Conservation (phyloP, 2,888 invertebrate genomes). For the Drosophila ezoana region DNA sequence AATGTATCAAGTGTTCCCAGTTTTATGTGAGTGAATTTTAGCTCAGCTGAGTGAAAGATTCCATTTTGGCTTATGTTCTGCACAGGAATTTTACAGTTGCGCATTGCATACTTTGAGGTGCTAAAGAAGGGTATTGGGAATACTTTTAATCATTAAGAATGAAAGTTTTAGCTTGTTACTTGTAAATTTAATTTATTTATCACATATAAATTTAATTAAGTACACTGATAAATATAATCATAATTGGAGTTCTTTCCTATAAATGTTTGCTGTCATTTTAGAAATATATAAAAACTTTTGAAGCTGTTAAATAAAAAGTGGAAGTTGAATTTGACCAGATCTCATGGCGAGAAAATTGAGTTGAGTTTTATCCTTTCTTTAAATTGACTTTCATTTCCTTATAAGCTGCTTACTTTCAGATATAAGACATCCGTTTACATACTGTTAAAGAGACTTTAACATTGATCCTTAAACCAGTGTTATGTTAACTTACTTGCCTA, state of each 20-base stretch:
- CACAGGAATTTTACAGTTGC: neutral
- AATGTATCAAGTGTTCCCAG: conserved; percentile 41
- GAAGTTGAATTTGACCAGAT: no score
- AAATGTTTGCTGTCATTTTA: no score
- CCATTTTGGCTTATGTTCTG: neutral
- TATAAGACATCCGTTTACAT: no score
- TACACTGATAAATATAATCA: no score
- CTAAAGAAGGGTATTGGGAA: neutral
- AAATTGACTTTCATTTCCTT: no score
- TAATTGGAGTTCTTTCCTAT: no score
- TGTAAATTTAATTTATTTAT: neutral
- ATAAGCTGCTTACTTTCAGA: no score
- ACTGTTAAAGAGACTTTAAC: neutral
- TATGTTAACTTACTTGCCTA: neutral
- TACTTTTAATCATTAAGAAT: neutral
- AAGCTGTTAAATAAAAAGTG: neutral
- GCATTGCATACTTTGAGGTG: conserved; percentile 26
- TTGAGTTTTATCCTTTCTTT: no score
- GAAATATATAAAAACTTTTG: neutral
- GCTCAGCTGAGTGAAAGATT: conserved; percentile 2
- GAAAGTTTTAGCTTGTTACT: neutral
- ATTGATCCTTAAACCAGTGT: neutral
- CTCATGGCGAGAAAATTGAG: no score
- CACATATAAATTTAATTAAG: no score
- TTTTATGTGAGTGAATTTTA: conserved; percentile 14